Percentiles rank a stretch among this genome's conserved stretches.
These are phyloP conservation scores for Ammodytes dubius DNA, from an alignment of 2,113 vertebrate species.

Conservation along the genomic window DNA sequence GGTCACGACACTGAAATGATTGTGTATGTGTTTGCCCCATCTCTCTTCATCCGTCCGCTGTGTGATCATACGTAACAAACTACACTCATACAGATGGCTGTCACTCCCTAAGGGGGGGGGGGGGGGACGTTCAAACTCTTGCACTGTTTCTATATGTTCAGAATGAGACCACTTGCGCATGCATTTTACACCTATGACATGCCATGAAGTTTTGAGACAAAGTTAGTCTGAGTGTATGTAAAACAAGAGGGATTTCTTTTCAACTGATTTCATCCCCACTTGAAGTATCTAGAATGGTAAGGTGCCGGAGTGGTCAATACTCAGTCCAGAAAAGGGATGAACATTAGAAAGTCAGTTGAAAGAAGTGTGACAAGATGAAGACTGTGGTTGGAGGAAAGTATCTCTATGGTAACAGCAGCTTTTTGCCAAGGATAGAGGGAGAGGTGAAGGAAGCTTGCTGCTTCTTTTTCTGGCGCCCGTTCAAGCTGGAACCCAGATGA, in stretches of 20 bases:
- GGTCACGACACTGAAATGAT: conserved; percentile 79
- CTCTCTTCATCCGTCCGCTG: conserved; percentile 33
- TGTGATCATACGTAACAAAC: conserved; percentile 41
- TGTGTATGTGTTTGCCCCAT: conserved; percentile 65
- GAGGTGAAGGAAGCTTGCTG: conserved; percentile 61
- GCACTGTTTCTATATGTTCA: conserved; percentile 11
- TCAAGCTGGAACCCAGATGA: conserved; percentile 55
- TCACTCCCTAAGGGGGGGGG: conserved; percentile 26
- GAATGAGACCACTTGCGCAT: not conserved
- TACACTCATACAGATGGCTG: conserved; percentile 53
- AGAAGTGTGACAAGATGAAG: conserved; percentile 63
- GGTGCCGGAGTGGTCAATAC: not conserved
- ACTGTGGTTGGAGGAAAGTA: conserved; percentile 72
- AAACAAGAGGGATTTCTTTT: not conserved
- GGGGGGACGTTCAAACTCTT: conserved; percentile 24
- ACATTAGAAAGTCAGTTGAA: conserved; percentile 50
- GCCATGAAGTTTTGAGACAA: conserved; percentile 59
- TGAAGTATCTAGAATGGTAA: not conserved
- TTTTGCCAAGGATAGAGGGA: conserved; percentile 53
- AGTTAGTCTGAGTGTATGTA: conserved; percentile 39
- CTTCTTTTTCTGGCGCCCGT: conserved; percentile 44
- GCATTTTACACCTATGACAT: not conserved
- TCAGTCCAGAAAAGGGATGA: conserved; percentile 11
- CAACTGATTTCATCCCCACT: conserved; percentile 3
- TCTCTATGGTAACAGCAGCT: conserved; percentile 85